Conservation (phyloP, 1,140 invertebrate genomes). For the Drosophila azteca region DNA sequence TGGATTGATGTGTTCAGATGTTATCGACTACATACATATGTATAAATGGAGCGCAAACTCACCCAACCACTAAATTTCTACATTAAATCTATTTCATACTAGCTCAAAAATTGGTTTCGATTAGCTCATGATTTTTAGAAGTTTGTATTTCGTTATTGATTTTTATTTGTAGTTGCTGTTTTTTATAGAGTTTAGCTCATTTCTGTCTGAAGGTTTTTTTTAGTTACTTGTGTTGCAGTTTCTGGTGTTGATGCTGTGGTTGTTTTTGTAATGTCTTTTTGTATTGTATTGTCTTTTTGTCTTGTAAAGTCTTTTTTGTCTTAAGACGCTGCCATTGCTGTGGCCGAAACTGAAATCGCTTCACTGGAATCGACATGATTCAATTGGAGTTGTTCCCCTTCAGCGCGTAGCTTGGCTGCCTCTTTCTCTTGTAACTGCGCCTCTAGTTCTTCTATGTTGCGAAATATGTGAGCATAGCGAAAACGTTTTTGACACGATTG, state of each 20-base stretch:
- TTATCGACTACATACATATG: no score
- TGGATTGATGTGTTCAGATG: no score
- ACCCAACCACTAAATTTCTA: no score
- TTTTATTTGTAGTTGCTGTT: constrained; percentile 45
- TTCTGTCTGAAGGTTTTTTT: constrained; percentile 6
- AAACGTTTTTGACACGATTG: constrained; percentile 89
- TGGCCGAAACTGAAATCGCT: constrained; percentile 28
- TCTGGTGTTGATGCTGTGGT: constrained; percentile 22
- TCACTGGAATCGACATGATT: constrained; percentile 71
- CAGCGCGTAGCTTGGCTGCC: constrained; percentile 67
- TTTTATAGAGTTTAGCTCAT: constrained; percentile 39
- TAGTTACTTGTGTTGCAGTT: constrained; percentile 32
- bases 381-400: constrained; percentile 67
- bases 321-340: constrained; percentile 63
- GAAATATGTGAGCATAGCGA: constrained; percentile 89
- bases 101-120: no score
- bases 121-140: constrained; percentile 35
- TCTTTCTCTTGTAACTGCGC: constrained; percentile 71
- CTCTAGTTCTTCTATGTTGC: constrained; percentile 69
- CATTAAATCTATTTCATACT: no score
- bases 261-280: constrained; percentile 24
- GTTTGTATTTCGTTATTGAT: constrained; percentile 48
- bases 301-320: constrained; percentile 58
- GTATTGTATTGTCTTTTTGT: no score
- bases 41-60: no score